Conservation (phyloP, 2,888 invertebrate species). For the Chouioia cunea region DNA sequence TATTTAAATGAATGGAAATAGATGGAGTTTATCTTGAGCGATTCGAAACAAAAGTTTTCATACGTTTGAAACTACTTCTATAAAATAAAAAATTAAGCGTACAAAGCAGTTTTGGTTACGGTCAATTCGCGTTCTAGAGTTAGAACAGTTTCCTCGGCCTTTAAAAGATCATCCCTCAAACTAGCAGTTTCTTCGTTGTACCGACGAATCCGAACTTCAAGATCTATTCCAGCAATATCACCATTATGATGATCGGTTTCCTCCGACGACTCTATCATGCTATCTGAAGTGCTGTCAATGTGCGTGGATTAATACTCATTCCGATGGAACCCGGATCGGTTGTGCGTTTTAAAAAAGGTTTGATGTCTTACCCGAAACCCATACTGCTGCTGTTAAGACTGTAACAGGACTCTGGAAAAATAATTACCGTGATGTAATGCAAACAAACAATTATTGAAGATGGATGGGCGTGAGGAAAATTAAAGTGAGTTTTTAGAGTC, state of each 20-base stretch:
- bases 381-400: constrained; percentile 46
- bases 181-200: constrained; percentile 52
- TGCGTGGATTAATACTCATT: neutral
- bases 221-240: constrained; percentile 46
- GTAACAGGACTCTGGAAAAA: constrained; percentile 40
- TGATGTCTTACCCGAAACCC: constrained; percentile 41
- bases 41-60: constrained; percentile 18
- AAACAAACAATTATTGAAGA: no score
- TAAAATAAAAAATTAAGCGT: constrained; percentile 13
- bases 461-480: neutral
- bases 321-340: neutral
- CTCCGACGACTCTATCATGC: constrained; percentile 41
- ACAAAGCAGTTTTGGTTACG: constrained; percentile 32
- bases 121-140: constrained; percentile 21
- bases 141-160: constrained; percentile 50
- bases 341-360: neutral
- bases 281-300: constrained; percentile 37
- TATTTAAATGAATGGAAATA: neutral
- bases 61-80: no score
- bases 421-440: no score
- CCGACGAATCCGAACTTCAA: constrained; percentile 51
- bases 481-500: neutral
- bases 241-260: constrained; percentile 34
- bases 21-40: neutral
- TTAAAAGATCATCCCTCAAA: constrained; percentile 52